phyloP scores from a whole-genome alignment of 2,888 invertebrate species.

The Drosophila ustulata region DNA sequence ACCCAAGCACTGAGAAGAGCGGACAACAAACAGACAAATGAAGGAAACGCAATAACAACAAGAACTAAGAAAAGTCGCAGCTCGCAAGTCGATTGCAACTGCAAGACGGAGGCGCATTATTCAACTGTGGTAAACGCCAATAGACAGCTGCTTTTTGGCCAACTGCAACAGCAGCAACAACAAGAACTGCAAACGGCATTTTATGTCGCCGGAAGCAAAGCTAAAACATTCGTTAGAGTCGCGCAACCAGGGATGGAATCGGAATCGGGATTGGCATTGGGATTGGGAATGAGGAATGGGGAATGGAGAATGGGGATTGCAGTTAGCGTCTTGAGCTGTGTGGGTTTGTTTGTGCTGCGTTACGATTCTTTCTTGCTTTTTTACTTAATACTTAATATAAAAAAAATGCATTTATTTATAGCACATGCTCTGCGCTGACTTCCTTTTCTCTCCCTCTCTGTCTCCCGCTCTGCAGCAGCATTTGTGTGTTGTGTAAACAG shows the following conservation, averaged over 20 bases:
- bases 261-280: constrained; percentile 47
- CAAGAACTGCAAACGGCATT: constrained; percentile 68
- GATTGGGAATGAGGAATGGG: constrained; percentile 27
- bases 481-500: constrained; percentile 44
- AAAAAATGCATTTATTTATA: constrained; percentile 74
- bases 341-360: constrained; percentile 33
- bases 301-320: neutral
- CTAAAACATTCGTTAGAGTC: constrained; percentile 72
- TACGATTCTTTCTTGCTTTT: constrained; percentile 9
- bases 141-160: constrained; percentile 75
- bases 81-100: constrained; percentile 33
- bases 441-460: constrained; percentile 51
- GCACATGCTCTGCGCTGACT: constrained; percentile 55
- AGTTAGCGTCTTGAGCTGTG: constrained; percentile 22
- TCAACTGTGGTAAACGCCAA: constrained; percentile 77
- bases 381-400: constrained; percentile 32
- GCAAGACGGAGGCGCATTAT: constrained; percentile 60
- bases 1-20: constrained; percentile 38
- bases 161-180: constrained; percentile 39
- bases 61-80: constrained; percentile 35
- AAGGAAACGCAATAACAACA: constrained; percentile 54
- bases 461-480: neutral
- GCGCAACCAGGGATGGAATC: constrained; percentile 52
- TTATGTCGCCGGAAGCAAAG: constrained; percentile 79
- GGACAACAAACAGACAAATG: constrained; percentile 40